Evolutionary conservation across 1,140 invertebrate species (phyloP), one percentile per base, ranked within the genome.

Genomic region (Achatina immaculata): DNA sequence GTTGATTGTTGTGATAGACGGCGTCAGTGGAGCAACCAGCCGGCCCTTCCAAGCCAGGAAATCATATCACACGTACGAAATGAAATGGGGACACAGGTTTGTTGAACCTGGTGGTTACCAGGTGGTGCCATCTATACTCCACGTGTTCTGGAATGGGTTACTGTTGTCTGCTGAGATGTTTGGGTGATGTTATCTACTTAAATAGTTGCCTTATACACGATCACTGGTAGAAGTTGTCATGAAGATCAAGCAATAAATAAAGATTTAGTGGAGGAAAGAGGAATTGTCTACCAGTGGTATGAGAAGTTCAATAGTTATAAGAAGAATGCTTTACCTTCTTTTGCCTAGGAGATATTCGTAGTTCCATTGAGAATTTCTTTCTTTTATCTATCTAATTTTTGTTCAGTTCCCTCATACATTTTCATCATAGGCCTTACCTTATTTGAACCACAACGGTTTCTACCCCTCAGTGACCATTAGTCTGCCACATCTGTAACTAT

Each of bases 1-100:
- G 91, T 95, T 99, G 48, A 95, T 99, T 9, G 96, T 98, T 0
- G 96, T 99, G 69, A 93, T 99, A 16, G 98, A 99, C 89, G 98
- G 98, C 3, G 85, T 89, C 16, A 85, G 90, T 19, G 90, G 90
- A 51, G 85, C 89, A 19, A 88, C 89, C 14, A 87, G 90, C 38
- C 86, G 82, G 51, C 87, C 88, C 1, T 87, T 90, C 43, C 92
- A 92, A 75, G 82, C 82, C 38, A 82, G 92, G 51, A 92, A 90
- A n/a, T 92, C 91, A 11, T 93, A 92, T 82, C 85, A 93, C 11
- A 88, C 92, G 0, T 87, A 88, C 28, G 92, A 93, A 80, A 92
- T 93, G 40, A 82, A 88, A 43, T 93, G 92, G 92, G 92, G 92
- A 0, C 87, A 90, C 66, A 85, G 92, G 34, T 92, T 38, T 6